phyloP scores from a whole-genome alignment of 1,140 invertebrate species.

The Babylonia areolata region DNA sequence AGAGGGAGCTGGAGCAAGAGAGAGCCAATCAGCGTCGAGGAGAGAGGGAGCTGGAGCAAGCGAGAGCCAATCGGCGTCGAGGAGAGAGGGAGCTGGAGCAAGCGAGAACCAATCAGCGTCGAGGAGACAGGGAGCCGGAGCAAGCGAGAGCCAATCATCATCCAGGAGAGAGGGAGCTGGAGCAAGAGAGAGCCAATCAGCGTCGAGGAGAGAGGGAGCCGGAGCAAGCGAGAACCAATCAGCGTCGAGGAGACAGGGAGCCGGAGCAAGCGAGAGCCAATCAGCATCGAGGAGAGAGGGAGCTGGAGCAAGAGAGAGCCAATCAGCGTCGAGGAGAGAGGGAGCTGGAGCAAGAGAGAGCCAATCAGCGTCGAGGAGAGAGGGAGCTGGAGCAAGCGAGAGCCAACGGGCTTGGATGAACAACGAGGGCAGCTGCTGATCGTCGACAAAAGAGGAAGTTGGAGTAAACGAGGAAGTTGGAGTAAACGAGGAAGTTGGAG shows the following conservation, averaged over 20 bases:
- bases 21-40: background rate
- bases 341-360: slow-evolving; percentile 17
- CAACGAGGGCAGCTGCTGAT: background rate
- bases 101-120: background rate
- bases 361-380: background rate
- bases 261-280: slow-evolving; percentile 22
- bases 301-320: background rate
- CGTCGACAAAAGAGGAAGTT: background rate
- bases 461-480: background rate
- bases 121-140: slow-evolving; percentile 10
- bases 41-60: background rate
- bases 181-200: slow-evolving; percentile 28
- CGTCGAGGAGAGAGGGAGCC: slow-evolving; percentile 6
- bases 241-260: slow-evolving; percentile 4
- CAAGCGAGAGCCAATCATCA: slow-evolving; percentile 14
- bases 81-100: background rate
- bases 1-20: slow-evolving; percentile 29
- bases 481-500: background rate
- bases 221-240: slow-evolving; percentile 24
- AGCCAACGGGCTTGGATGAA: no score
- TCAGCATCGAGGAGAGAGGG: background rate
- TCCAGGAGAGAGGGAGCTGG: slow-evolving; percentile 14
- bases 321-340: slow-evolving; percentile 6
- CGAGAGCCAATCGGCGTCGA: slow-evolving; percentile 23
- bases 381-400: background rate